A percentile compares a stretch with the other conserved stretches of the same genome.
phyloP scores from a whole-genome alignment of 2,888 invertebrate species.

The Drosophila flavopinicola region DNA sequence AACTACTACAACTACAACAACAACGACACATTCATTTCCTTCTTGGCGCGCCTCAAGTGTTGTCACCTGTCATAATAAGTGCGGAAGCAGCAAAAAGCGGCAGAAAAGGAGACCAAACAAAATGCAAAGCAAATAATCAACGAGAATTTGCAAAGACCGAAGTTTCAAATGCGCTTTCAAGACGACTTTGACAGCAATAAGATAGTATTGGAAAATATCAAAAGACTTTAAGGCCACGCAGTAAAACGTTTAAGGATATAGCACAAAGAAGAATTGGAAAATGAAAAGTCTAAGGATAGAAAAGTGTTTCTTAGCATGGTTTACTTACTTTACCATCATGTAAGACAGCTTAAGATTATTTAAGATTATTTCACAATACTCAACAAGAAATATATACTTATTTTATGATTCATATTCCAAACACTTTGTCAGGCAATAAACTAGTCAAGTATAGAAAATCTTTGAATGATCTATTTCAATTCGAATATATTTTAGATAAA shows the following conservation, averaged over 20 bases:
- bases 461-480: too few species aligned
- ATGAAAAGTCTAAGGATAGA: too few species aligned
- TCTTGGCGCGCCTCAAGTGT: constrained; percentile 80
- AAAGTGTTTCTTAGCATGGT: too few species aligned
- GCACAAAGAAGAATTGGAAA: neutral
- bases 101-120: constrained; percentile 33
- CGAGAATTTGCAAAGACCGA: constrained; percentile 18
- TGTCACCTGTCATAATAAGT: constrained; percentile 81
- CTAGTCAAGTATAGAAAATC: too few species aligned
- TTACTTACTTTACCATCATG: too few species aligned
- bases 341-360: too few species aligned
- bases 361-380: too few species aligned
- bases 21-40: constrained; percentile 75
- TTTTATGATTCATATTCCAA: too few species aligned
- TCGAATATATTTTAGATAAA: too few species aligned
- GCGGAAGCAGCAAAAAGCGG: constrained; percentile 65
- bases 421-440: too few species aligned
- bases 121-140: constrained; percentile 16
- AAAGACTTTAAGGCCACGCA: too few species aligned
- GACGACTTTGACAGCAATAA: neutral
- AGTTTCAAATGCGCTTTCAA: constrained; percentile 13
- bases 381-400: too few species aligned
- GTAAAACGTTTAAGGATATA: neutral
- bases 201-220: neutral
- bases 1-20: constrained; percentile 24